A percentile compares a stretch with the other conserved stretches of the same genome.
Conservation (phyloP, 2,888 invertebrate species). For the Iselma pallidipennis region DNA sequence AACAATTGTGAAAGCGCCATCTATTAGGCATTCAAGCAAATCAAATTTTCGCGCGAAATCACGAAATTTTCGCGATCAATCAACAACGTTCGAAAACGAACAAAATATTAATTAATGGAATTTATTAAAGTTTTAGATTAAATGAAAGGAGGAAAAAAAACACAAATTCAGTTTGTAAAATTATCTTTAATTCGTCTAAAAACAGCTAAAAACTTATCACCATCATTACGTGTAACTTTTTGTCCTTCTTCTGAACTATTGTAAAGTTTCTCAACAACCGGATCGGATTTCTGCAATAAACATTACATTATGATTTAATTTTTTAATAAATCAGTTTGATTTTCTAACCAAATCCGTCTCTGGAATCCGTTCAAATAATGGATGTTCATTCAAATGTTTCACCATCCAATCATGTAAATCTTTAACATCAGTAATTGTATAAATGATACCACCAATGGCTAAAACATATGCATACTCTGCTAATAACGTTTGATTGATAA, state of each 20-base stretch:
- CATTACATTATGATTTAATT: slow-evolving; percentile 12
- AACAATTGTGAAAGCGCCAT: too few relatives aligned
- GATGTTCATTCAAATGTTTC: slow-evolving; percentile 86
- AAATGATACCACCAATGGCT: slow-evolving; percentile 81
- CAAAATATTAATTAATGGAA: too few relatives aligned
- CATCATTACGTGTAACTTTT: slow-evolving; percentile 94
- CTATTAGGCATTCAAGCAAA: too few relatives aligned
- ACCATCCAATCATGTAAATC: slow-evolving; percentile 98
- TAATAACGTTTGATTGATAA: slow-evolving; percentile 88
- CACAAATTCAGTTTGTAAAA: slow-evolving; percentile 21
- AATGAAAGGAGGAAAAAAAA: slow-evolving; percentile 9
- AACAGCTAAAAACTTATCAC: slow-evolving; percentile 90
- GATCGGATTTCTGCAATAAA: slow-evolving; percentile 73
- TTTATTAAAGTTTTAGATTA: too few relatives aligned
- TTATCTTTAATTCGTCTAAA: slow-evolving; percentile 70
- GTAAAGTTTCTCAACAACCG: slow-evolving; percentile 85
- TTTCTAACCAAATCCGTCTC: slow-evolving; percentile 75
- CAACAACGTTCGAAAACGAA: too few relatives aligned
- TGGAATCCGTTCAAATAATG: slow-evolving; percentile 77
- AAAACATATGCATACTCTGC: slow-evolving; percentile 98
- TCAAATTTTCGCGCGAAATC: too few relatives aligned
- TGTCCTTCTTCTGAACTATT: slow-evolving; percentile 97
- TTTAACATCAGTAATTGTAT: slow-evolving; percentile 97
- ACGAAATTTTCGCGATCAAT: too few relatives aligned
- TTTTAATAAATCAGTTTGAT: slow-evolving; percentile 1